Conservation (phyloP, 2,888 invertebrate species). For the Nesidiocoris tenuis region DNA sequence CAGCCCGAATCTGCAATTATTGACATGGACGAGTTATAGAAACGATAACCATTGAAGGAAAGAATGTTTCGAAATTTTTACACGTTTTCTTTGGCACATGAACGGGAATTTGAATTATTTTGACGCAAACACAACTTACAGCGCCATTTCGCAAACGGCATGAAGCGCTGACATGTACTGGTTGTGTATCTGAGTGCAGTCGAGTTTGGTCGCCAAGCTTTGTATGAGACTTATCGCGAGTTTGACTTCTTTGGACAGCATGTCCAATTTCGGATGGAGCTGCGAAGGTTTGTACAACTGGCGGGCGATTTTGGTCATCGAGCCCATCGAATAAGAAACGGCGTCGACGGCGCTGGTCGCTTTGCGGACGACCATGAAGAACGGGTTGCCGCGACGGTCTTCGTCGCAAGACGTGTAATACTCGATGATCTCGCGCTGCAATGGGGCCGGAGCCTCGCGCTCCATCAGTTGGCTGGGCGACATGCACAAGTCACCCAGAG, state of each 20-base stretch:
- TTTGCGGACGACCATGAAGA: slow-evolving; percentile 70
- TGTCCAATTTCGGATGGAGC: slow-evolving; percentile 60
- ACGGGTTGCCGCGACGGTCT: slow-evolving; percentile 70
- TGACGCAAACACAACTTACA: too few relatives aligned
- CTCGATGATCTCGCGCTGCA: slow-evolving; percentile 65
- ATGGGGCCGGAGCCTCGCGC: slow-evolving; percentile 50
- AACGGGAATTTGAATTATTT: too few relatives aligned
- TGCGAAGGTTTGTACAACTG: slow-evolving; percentile 59
- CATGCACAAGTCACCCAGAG: slow-evolving; percentile 80
- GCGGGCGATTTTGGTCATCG: slow-evolving; percentile 58
- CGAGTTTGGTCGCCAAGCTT: slow-evolving; percentile 69
- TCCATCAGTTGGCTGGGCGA: slow-evolving; percentile 77
- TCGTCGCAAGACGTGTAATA: slow-evolving; percentile 84
- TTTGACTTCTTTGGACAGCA: slow-evolving; percentile 74
- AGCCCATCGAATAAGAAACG: slow-evolving; percentile 58
- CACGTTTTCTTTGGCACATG: too few relatives aligned
- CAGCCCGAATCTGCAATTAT: slow-evolving; percentile 64
- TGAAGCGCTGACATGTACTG: slow-evolving; percentile 78
- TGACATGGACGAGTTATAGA: too few relatives aligned
- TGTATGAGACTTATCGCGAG: slow-evolving; percentile 59
- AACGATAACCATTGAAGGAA: too few relatives aligned
- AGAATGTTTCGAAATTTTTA: too few relatives aligned
- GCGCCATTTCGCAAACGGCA: slow-evolving; percentile 78
- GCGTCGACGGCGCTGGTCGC: slow-evolving; percentile 53
- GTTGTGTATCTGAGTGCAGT: slow-evolving; percentile 79